phyloP scores from a whole-genome alignment of 2,113 vertebrate genomes.

The Epinephelus fuscoguttatus region DNA sequence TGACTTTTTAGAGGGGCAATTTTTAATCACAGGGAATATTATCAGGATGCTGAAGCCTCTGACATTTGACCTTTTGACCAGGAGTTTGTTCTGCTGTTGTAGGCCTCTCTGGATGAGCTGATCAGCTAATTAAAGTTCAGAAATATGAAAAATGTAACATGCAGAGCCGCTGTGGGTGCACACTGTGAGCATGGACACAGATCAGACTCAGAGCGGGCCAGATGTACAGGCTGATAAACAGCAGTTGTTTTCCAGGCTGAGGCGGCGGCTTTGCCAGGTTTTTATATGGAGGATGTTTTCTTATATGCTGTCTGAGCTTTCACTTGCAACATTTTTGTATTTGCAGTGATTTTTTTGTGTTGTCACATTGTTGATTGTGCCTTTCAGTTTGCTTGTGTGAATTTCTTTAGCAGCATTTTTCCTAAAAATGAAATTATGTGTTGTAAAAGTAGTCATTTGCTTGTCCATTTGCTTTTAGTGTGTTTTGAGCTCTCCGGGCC shows the following conservation, averaged over 20 bases:
- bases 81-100: background rate
- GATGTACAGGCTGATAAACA: constrained; percentile 14
- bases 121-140: background rate
- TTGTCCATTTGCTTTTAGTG: background rate
- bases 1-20: background rate
- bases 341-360: no score
- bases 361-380: no score
- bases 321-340: no score
- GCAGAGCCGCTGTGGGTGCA: background rate
- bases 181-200: background rate
- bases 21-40: background rate
- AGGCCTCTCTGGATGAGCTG: background rate
- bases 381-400: no score
- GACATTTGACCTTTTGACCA: background rate
- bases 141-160: no score
- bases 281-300: background rate
- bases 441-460: background rate
- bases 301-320: background rate
- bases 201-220: background rate
- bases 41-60: background rate
- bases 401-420: background rate
- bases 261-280: background rate
- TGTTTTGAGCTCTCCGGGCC: background rate
- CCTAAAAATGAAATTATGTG: background rate
- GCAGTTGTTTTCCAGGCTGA: background rate